phyloP scores from a whole-genome alignment of 2,888 invertebrate species.

The Timema podura region DNA sequence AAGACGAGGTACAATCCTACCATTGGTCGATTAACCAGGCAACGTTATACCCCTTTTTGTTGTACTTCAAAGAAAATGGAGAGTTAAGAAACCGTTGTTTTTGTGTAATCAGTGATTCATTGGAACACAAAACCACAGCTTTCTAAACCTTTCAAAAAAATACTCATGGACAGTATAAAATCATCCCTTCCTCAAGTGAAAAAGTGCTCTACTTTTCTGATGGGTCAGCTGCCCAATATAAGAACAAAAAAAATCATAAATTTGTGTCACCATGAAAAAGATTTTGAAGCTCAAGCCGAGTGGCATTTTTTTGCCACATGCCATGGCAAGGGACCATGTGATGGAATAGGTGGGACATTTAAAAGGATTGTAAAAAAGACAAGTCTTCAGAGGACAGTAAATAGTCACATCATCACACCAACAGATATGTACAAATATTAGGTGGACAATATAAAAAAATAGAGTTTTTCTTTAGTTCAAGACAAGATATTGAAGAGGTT shows the following conservation, averaged over 20 bases:
- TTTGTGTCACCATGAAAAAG: not conserved
- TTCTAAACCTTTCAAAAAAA: slow-evolving; percentile 2
- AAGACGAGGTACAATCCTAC: slow-evolving; percentile 7
- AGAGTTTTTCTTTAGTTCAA: too few relatives aligned
- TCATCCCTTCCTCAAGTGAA: not conserved
- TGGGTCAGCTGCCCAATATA: slow-evolving; percentile 6
- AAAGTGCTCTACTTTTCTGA: slow-evolving; percentile 7
- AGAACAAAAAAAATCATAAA: slow-evolving; percentile 6
- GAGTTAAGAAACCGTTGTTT: slow-evolving; percentile 10
- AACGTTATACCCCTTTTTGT: not conserved
- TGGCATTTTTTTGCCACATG: not conserved
- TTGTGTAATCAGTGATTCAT: slow-evolving; percentile 9
- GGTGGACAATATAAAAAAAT: too few relatives aligned
- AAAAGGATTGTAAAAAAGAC: slow-evolving; percentile 4
- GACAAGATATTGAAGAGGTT: not conserved
- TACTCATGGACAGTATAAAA: not conserved
- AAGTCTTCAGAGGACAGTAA: slow-evolving; percentile 12
- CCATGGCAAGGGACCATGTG: slow-evolving; percentile 8
- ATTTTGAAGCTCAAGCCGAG: not conserved
- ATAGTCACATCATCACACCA: slow-evolving; percentile 1
- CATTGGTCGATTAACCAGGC: not conserved
- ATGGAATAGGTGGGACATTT: not conserved
- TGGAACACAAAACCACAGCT: not conserved
- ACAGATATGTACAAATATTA: not conserved
- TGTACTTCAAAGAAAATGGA: slow-evolving; percentile 11